Evolutionary conservation across 2,888 invertebrate genomes (phyloP), one percentile per base, ranked within the genome.

Genomic region (Epistrophe grossulariae): DNA sequence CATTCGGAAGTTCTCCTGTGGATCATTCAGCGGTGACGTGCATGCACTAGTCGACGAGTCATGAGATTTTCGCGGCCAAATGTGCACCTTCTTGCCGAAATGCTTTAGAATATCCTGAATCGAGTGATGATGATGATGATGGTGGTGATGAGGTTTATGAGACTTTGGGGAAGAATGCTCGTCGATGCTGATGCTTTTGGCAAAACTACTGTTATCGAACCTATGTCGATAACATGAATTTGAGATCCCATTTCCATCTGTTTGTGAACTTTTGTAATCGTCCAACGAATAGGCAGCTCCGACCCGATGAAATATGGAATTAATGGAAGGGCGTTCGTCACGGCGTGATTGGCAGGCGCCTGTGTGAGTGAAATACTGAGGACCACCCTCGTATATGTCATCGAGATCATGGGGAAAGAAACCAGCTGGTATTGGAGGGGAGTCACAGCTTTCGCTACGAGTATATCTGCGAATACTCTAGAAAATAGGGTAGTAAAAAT

Each of bases 31-130:
- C 28, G 93, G 93, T n/a, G 93, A 94, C 5, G 93, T 93, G 71
- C 92, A 91, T 11, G 94, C 94, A 82, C 92, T 93, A 83, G 93
- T 93, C 19, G 94, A 93, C 38, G 93, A 89, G 73, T 93, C 93
- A 71, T 94, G 94, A 84, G 95, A 95, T 85, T 95, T 95, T 57
- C 95, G 95, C 60, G 96, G 94, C 94, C 96, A 96, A 89, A 96
- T 94, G 31, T 96, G 95, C 68, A 97, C 94, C 91, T 95, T 96
- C 91, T 96, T 96, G 31, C 96, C 95, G 89, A 97, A 96, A 90
- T 96, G 95, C 89, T 96, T 94, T 70, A 97, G 95, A 92, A 97
- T 93, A 90, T 97, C 97, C 90, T 96, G 96, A 90, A 97, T 96
- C 35, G 96, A 95, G 92, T 96, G 95, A 90, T 95, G 89, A 90